phyloP scores from a whole-genome alignment of 1,140 invertebrate genomes.

The Chionoecetes opilio region DNA sequence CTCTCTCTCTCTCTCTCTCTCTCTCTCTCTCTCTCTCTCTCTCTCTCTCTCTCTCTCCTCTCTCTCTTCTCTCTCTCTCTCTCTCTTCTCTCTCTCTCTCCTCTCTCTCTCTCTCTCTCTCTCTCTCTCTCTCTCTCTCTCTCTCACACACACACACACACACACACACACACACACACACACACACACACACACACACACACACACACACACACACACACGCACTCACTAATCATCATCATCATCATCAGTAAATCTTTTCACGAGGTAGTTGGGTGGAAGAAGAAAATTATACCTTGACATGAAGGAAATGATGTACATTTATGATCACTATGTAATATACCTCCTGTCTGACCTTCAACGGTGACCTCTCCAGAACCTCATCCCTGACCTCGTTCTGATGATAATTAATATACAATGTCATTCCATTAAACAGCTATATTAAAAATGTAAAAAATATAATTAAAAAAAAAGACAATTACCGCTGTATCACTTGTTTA shows the following conservation, averaged over 20 bases:
- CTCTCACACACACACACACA: conserved; percentile 37
- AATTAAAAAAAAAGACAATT: background rate
- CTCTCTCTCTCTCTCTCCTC: background rate
- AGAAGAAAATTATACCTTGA: too few relatives aligned
- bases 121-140: background rate
- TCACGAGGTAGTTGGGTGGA: too few relatives aligned
- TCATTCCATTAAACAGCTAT: background rate
- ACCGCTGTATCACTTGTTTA: background rate
- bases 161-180: conserved; percentile 46
- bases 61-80: background rate
- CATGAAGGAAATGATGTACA: too few relatives aligned
- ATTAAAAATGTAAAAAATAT: background rate
- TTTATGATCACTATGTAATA: too few relatives aligned
- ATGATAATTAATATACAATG: background rate
- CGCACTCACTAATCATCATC: background rate
- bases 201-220: conserved; percentile 46
- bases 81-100: background rate
- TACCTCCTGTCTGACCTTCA: too few relatives aligned
- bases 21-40: background rate
- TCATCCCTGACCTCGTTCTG: background rate
- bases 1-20: background rate
- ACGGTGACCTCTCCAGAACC: background rate
- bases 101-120: background rate
- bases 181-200: conserved; percentile 46
- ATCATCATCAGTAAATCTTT: too few relatives aligned